These are phyloP conservation scores for Clostera curtula DNA, from an alignment of 2,888 invertebrate species.

Conservation along the genomic window DNA sequence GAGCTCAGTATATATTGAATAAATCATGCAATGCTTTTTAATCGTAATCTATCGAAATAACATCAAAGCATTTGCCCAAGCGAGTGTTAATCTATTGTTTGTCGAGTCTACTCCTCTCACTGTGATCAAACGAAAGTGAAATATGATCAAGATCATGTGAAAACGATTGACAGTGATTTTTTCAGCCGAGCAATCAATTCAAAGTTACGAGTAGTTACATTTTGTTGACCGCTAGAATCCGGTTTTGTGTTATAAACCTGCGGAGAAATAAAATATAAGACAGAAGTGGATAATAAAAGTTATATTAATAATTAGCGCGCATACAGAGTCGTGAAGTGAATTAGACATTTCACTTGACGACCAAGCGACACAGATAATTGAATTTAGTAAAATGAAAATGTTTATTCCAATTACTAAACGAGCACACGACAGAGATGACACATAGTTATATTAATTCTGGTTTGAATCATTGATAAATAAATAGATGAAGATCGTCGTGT, in stretches of 20 bases:
- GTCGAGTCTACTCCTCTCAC: conserved; percentile 53
- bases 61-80: conserved; percentile 57
- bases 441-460: not conserved
- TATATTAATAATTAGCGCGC: conserved; percentile 45
- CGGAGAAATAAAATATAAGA: conserved; percentile 70
- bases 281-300: conserved; percentile 58
- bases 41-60: conserved; percentile 33
- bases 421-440: conserved; percentile 9
- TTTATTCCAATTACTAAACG: conserved; percentile 10
- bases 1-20: conserved; percentile 31
- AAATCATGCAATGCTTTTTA: conserved; percentile 52
- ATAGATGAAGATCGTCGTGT: conserved; percentile 22
- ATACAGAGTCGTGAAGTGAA: conserved; percentile 47
- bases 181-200: conserved; percentile 66
- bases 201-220: conserved; percentile 69
- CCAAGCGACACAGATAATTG: conserved; percentile 52
- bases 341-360: conserved; percentile 41
- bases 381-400: conserved; percentile 34
- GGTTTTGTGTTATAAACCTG: conserved; percentile 76
- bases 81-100: conserved; percentile 44
- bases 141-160: conserved; percentile 65
- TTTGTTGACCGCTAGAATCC: conserved; percentile 74
- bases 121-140: conserved; percentile 65
- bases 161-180: conserved; percentile 61
- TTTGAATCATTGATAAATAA: not conserved